Conservation (phyloP, 2,888 invertebrate species). For the Coenonympha arcania region DNA sequence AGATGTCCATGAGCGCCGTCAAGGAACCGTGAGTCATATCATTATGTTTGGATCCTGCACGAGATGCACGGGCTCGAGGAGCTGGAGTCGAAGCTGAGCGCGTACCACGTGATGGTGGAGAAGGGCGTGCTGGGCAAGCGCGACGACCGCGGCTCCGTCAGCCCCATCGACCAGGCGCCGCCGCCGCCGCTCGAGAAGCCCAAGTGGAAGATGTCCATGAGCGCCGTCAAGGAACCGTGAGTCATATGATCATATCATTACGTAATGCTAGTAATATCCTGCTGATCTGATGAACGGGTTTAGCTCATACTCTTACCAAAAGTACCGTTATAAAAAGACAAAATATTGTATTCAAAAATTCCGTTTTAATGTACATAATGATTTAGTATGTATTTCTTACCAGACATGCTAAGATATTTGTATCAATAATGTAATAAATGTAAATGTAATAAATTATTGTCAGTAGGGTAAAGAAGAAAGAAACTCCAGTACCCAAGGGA, state of each 20-base stretch:
- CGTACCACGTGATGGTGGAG: constrained; percentile 84
- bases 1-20: constrained; percentile 79
- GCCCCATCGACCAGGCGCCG: constrained; percentile 65
- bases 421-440: no score
- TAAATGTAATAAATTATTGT: background rate
- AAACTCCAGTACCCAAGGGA: constrained; percentile 67
- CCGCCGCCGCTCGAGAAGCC: constrained; percentile 70
- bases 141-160: constrained; percentile 54
- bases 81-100: constrained; percentile 82
- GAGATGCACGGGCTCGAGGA: constrained; percentile 83
- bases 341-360: no score
- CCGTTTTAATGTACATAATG: background rate
- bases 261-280: background rate
- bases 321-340: no score
- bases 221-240: constrained; percentile 71
- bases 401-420: no score
- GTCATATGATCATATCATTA: constrained; percentile 30
- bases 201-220: constrained; percentile 82
- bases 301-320: no score
- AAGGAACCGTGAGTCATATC: constrained; percentile 62
- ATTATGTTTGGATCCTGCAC: constrained; percentile 72
- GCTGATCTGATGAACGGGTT: no score
- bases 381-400: no score
- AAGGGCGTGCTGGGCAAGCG: constrained; percentile 74
- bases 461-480: constrained; percentile 76